Evolutionary conservation across 2,888 invertebrate species (phyloP).

Genomic region (Archaeoteleia sp.): DNA sequence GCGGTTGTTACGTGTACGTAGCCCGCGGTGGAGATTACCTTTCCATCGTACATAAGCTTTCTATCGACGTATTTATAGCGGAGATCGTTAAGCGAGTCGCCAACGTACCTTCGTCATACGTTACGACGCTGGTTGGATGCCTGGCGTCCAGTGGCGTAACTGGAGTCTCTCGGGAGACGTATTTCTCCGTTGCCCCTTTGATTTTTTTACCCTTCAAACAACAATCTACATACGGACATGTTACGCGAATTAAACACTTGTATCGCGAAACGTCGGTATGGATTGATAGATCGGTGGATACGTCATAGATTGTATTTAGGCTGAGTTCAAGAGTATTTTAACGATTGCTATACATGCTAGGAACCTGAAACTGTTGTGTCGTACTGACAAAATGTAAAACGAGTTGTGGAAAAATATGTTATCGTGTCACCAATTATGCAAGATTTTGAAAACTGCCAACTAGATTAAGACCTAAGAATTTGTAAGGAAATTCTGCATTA

Average conservation of each 20-base stretch:
- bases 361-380: no score
- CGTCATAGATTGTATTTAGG: no score
- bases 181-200: constrained; percentile 15
- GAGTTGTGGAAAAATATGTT: no score
- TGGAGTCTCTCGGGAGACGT: constrained; percentile 31
- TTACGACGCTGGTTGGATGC: constrained; percentile 8
- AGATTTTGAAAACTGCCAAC: no score
- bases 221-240: constrained; percentile 39
- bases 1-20: constrained; percentile 26
- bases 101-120: constrained; percentile 39
- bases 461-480: no score
- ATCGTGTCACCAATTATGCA: no score
- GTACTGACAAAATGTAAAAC: no score
- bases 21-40: constrained; percentile 44
- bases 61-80: constrained; percentile 50
- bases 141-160: constrained; percentile 35
- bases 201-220: constrained; percentile 8
- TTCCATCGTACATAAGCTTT: constrained; percentile 46
- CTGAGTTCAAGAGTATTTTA: no score
- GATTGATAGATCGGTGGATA: no score
- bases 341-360: no score
- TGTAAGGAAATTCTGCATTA: no score
- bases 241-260: constrained; percentile 12
- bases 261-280: constrained; percentile 4
- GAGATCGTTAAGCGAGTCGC: constrained; percentile 39